Percentiles rank a stretch among this genome's conserved stretches.
phyloP scores from a whole-genome alignment of 2,113 vertebrate species.

The Rhinopithecus roxellana region DNA sequence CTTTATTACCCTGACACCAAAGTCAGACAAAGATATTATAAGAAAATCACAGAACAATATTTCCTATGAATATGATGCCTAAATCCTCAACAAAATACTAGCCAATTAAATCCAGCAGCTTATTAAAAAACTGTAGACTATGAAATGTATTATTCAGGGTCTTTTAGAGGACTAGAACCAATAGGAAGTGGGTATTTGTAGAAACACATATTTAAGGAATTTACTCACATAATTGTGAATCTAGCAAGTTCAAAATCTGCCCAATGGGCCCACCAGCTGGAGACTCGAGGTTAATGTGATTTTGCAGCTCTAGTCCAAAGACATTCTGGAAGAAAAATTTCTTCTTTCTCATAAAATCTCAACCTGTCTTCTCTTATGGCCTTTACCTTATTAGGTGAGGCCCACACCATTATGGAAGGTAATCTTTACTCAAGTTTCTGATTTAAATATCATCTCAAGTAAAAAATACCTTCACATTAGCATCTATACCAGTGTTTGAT shows the following conservation, averaged over 20 bases:
- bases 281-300: background rate
- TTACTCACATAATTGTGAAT: too few relatives aligned
- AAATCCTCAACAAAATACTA: background rate
- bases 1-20: background rate
- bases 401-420: background rate
- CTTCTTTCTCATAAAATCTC: background rate
- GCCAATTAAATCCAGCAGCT: background rate
- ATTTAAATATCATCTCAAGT: background rate
- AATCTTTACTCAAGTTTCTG: background rate
- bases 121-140: background rate
- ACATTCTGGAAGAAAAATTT: background rate
- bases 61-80: background rate
- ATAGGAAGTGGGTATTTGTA: background rate
- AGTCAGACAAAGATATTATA: background rate
- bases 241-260: background rate
- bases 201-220: background rate
- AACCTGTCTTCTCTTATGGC: background rate
- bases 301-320: background rate
- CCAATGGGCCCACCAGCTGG: background rate
- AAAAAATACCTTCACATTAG: background rate
- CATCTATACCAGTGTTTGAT: background rate
- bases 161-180: background rate
- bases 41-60: background rate
- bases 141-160: background rate
- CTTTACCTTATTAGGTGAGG: background rate